These are phyloP conservation scores for Brachypterus glaber DNA, from an alignment of 2,888 invertebrate species.

Conservation along the genomic window DNA sequence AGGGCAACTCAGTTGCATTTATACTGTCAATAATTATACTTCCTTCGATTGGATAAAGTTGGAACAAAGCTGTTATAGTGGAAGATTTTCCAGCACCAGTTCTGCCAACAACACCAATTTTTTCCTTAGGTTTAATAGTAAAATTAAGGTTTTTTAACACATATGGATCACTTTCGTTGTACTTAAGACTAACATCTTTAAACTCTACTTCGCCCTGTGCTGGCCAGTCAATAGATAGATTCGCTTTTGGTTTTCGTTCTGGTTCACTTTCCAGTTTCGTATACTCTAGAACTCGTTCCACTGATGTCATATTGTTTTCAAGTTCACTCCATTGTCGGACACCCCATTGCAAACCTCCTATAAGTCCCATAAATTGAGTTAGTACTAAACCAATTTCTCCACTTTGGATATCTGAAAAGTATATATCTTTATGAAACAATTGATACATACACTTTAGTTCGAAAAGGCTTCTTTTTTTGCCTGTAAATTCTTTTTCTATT, in stretches of 20 bases:
- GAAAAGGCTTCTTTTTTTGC: no score
- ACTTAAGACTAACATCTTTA: slow-evolving; percentile 59
- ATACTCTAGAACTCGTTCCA: slow-evolving; percentile 30
- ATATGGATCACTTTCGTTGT: slow-evolving; percentile 58
- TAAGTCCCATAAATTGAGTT: slow-evolving; percentile 62
- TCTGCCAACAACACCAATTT: slow-evolving; percentile 71
- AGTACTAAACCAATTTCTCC: slow-evolving; percentile 72
- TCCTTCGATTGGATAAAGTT: slow-evolving; percentile 71
- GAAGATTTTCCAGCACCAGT: slow-evolving; percentile 84
- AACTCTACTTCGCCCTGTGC: slow-evolving; percentile 59
- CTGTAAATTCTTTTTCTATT: no score
- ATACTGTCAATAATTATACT: slow-evolving; percentile 71
- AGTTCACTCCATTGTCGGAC: slow-evolving; percentile 78
- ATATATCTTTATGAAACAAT: no score
- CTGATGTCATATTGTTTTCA: slow-evolving; percentile 47
- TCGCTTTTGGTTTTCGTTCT: slow-evolving; percentile 20
- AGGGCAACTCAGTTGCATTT: slow-evolving; percentile 59
- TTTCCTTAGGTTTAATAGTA: slow-evolving; percentile 57
- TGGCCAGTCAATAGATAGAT: slow-evolving; percentile 63
- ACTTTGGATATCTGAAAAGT: slow-evolving; percentile 45
- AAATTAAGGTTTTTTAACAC: slow-evolving; percentile 67
- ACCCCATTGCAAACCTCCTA: slow-evolving; percentile 56
- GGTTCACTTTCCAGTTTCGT: slow-evolving; percentile 30
- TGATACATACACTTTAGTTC: no score
- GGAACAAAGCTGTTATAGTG: slow-evolving; percentile 67